A percentile compares a stretch with the other conserved stretches of the same genome.
These are phyloP conservation scores for Coleophora deauratella DNA, from an alignment of 2,888 invertebrate genomes.

Conservation along the genomic window DNA sequence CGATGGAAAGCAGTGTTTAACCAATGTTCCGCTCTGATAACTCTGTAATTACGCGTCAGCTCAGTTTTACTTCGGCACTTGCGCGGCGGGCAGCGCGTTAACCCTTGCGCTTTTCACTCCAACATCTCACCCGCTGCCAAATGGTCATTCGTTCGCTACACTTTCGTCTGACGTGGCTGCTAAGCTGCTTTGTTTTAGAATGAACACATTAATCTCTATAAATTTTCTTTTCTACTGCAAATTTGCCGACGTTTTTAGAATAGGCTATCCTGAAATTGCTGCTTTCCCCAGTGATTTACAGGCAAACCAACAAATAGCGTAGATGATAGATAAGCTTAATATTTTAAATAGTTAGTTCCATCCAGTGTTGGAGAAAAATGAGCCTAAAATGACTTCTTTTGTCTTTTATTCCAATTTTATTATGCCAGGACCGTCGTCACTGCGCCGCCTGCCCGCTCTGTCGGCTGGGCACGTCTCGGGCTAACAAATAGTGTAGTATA, in stretches of 20 bases:
- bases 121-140: slow-evolving; percentile 48
- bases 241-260: slow-evolving; percentile 24
- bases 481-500: slow-evolving; percentile 22
- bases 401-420: too few species aligned
- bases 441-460: too few species aligned
- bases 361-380: too few species aligned
- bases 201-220: slow-evolving; percentile 31
- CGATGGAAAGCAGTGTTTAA: slow-evolving; percentile 73
- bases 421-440: too few species aligned
- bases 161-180: slow-evolving; percentile 49
- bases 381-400: too few species aligned
- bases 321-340: too few species aligned
- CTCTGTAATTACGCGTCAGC: slow-evolving; percentile 64
- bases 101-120: slow-evolving; percentile 62
- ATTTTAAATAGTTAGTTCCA: too few species aligned
- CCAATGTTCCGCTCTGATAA: slow-evolving; percentile 73
- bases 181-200: slow-evolving; percentile 28
- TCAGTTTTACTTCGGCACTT: slow-evolving; percentile 65
- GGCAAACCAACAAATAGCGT: too few species aligned
- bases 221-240: slow-evolving; percentile 18
- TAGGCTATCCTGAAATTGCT: slow-evolving; percentile 23
- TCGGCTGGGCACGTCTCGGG: slow-evolving; percentile 14
- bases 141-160: slow-evolving; percentile 54
- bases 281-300: slow-evolving; percentile 19
- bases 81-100: slow-evolving; percentile 49